phyloP scores from a whole-genome alignment of 2,797 vertebrate genomes.

The Muscicapa comitata region DNA sequence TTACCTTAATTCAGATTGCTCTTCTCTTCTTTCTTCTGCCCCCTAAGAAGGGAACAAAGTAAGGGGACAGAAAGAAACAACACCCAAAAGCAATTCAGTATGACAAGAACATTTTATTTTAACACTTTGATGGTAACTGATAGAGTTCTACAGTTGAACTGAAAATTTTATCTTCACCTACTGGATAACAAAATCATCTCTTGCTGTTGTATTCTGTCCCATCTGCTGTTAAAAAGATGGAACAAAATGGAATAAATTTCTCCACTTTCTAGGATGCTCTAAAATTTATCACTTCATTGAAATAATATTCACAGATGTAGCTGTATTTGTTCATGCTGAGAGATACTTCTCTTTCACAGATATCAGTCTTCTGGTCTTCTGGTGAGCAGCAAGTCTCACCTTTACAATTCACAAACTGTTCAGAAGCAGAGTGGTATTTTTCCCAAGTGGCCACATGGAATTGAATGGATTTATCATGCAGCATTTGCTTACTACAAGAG shows the following conservation, averaged over 20 bases:
- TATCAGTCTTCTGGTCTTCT: background rate
- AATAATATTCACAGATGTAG: background rate
- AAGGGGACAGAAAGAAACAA: background rate
- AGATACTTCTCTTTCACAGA: background rate
- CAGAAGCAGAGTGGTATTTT: background rate
- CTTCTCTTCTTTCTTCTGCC: background rate
- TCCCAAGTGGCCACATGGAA: background rate
- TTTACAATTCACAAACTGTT: background rate
- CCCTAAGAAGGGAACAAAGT: background rate
- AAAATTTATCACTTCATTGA: background rate
- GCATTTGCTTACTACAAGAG: background rate
- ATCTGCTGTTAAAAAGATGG: background rate
- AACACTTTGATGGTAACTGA: background rate
- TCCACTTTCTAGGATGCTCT: background rate
- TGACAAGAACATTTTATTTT: background rate
- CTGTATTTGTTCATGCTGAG: background rate
- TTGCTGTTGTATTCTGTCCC: background rate
- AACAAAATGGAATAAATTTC: background rate
- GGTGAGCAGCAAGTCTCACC: background rate
- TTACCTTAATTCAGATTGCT: background rate
- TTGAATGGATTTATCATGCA: background rate
- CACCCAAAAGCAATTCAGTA: background rate
- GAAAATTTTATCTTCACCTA: background rate
- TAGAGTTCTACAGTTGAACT: background rate
- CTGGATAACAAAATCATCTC: background rate